Base-by-base conservation (phyloP, 2,113 vertebrate genomes). In the Ceuthmochares aereus region DNA sequence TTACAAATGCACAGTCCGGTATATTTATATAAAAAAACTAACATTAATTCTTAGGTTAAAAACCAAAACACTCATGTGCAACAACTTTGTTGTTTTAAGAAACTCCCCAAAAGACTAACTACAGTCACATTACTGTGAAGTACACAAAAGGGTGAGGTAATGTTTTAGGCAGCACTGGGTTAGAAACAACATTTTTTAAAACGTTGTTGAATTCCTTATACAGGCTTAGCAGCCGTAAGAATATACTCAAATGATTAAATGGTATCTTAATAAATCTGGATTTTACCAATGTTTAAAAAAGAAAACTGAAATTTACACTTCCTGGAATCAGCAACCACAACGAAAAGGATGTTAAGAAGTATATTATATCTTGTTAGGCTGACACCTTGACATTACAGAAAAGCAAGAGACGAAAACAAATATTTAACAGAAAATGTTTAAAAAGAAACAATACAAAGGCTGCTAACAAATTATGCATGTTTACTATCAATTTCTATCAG, bases 261-360 rank as follows among this genome's bases (percentile, higher is more conserved):
- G 19, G 18, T 14, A 72, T 37, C 47, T 75, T 67, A 74, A 4
- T 34, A 81, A 74, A 25, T 29, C 32, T 43, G 37, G 60, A 78
- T 59, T 84, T 91, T 23, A 72, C 5, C 55, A 37, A 6, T 18
- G 16, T 45, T 84, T 58, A 16, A 72, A 89, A 77, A 64, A 75
- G 22, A 36, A 69, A 49, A 81, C 22, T 27, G 34, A 93, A 94
- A 73, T 49, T 30, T 79, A 22, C 11, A 54, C 32, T 49, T 69
- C 23, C 36, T 70, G 9, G 1, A 93, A 86, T 51, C 64, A 69
- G 15, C 51, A 88, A 62, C 42, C 64, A 37, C 34, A 29, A 51
- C 0, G 0, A 63, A 2, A 37, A 40, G 11, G 11, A 67, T 21
- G 3, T 34, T 59, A 75, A 40, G 67, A 74, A 58, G 6, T 40